These are phyloP conservation scores for Clupea harengus DNA, from an alignment of 2,113 vertebrate genomes.

Conservation along the genomic window DNA sequence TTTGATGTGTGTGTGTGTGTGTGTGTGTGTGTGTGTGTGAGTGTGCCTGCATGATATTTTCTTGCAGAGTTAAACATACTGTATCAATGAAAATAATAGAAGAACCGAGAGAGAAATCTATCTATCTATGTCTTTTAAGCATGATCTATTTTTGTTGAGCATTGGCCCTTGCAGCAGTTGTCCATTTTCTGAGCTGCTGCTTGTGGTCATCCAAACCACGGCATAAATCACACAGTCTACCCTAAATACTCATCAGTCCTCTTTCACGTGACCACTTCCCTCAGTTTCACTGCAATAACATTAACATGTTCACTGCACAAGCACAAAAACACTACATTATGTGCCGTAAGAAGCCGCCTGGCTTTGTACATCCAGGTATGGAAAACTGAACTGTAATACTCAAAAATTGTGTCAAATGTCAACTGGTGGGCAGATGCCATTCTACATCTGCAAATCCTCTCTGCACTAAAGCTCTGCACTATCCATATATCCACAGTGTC, in stretches of 20 bases:
- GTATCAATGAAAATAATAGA: background rate
- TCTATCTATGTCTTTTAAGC: background rate
- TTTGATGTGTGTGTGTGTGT: background rate
- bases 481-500: background rate
- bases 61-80: background rate
- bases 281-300: slow-evolving; percentile 5
- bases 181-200: background rate
- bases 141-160: background rate
- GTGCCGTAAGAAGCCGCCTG: background rate
- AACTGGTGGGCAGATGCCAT: background rate
- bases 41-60: background rate
- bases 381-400: background rate
- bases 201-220: background rate
- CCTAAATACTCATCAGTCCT: background rate
- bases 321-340: background rate
- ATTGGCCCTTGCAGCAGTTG: background rate
- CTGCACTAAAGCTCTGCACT: background rate
- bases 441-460: too few relatives aligned
- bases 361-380: background rate
- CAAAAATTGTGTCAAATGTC: background rate
- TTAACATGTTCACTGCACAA: slow-evolving; percentile 5
- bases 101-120: background rate
- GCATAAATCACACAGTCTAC: background rate
- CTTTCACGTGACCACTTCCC: slow-evolving; percentile 17
- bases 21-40: background rate